phyloP scores from a whole-genome alignment of 2,113 vertebrate species.

The Sitta europaea region DNA sequence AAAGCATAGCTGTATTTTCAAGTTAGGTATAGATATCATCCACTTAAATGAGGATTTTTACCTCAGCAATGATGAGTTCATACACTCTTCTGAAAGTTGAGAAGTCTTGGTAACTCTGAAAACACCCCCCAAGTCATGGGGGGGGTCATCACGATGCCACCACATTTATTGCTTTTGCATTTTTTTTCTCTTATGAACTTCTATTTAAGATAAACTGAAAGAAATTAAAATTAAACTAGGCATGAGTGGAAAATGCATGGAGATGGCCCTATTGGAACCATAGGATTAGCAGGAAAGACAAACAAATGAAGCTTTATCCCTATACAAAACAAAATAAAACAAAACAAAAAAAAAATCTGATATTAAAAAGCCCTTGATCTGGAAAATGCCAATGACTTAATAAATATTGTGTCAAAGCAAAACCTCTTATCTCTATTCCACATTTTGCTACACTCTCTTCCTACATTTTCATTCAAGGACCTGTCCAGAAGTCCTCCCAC shows the following conservation, averaged over 20 bases:
- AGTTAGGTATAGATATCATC: neutral
- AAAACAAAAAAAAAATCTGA: neutral
- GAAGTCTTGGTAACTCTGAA: neutral
- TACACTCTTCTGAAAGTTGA: neutral
- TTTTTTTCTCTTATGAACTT: neutral
- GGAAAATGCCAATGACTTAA: neutral
- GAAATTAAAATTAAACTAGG: neutral
- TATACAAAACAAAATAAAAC: neutral
- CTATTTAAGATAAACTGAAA: neutral
- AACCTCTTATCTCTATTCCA: neutral
- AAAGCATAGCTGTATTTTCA: neutral
- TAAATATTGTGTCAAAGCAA: neutral
- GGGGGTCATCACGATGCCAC: neutral
- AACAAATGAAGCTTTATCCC: neutral
- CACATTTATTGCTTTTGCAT: neutral
- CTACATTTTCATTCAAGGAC: neutral
- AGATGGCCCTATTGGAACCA: neutral
- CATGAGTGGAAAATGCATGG: neutral
- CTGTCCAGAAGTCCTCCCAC: neutral
- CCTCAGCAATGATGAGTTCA: neutral
- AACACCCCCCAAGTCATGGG: accelerated
- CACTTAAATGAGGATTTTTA: neutral
- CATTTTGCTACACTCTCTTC: neutral
- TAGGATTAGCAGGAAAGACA: neutral
- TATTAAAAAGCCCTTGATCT: neutral